These are phyloP conservation scores for Tiphia femorata DNA, from an alignment of 2,888 invertebrate genomes.

Conservation along the genomic window DNA sequence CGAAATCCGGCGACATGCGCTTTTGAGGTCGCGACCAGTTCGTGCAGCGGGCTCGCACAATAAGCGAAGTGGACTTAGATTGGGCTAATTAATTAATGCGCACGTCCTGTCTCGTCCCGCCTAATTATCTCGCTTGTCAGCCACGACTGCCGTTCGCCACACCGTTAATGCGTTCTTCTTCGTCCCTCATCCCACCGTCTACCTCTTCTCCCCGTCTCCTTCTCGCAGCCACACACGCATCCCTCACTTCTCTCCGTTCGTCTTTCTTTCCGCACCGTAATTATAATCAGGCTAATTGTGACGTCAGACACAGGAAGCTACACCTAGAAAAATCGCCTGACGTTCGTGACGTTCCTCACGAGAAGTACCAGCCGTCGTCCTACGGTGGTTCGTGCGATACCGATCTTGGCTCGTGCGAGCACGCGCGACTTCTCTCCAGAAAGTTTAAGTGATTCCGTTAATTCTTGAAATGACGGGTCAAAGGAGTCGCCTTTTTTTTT, in stretches of 20 bases:
- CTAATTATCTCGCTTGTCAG: constrained; percentile 68
- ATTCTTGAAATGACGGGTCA: constrained; percentile 41
- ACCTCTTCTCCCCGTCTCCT: constrained; percentile 3
- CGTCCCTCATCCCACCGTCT: constrained; percentile 7
- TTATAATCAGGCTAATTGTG: constrained; percentile 67
- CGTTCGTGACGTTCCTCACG: constrained; percentile 15
- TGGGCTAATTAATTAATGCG: constrained; percentile 69
- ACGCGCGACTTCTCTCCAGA: neutral
- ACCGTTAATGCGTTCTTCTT: constrained; percentile 50
- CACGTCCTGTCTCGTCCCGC: constrained; percentile 67
- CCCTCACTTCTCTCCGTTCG: constrained; percentile 30
- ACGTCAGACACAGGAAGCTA: constrained; percentile 67
- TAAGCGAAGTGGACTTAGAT: constrained; percentile 66
- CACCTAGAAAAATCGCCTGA: constrained; percentile 60
- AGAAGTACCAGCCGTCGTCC: constrained; percentile 23
- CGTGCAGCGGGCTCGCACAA: constrained; percentile 53
- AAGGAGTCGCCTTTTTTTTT: constrained; percentile 23
- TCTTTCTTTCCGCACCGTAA: constrained; percentile 57
- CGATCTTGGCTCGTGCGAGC: constrained; percentile 23
- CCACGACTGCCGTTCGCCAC: constrained; percentile 53
- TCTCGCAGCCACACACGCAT: constrained; percentile 13
- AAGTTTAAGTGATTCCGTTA: constrained; percentile 6
- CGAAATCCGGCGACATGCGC: constrained; percentile 40
- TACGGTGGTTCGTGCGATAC: constrained; percentile 37
- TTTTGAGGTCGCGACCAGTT: constrained; percentile 54